Base-by-base conservation (phyloP, 1,140 invertebrate species). In the Phenacoccus solenopsis region DNA sequence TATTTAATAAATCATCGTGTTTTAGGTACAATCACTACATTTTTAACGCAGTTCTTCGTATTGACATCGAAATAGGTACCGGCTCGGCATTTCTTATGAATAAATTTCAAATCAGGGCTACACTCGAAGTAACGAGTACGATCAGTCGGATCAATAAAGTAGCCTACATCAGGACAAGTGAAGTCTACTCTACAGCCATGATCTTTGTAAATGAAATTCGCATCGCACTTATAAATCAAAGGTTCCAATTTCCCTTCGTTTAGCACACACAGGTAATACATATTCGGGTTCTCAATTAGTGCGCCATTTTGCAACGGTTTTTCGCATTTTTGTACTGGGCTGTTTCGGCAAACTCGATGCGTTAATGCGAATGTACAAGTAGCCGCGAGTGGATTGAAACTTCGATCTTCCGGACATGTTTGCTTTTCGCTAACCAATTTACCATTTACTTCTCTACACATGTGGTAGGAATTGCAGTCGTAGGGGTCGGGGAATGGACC, bases 241-340 rank as follows among this genome's bases (percentile, higher is more conserved):
- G 73, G 73, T 56, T 71, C 68, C 13, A 73, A 25, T 30, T 69
- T 35, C 0, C 22, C 68, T 10, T 49, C 12, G 13, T 64, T 49
- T 30, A 21, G 16, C 21, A 71, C 73, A 59, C 73, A 74, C 27
- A 74, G 56, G 56, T 70, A 74, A 49, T 70, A 74, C 20, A 73
- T 71, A 69, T 59, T 73, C 12, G 56, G 57, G 35, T 74, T 73
- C 68, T 72, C 70, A 0, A 28, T 20, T 1, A 74, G 28, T 27
- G 73, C 49, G 1, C 49, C 72, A 16, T 49, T 71, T 59, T 72
- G 69, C 3, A 72, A 64, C 13, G 30, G n/a, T 27, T 22, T 24
- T 25, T 1, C 5, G 56, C 73, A 74, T 28, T 67, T 24, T 12
- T 68, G 56, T 0, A 74, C 69, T 3, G 73, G 73, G 13, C 22